phyloP scores from a whole-genome alignment of 2,113 vertebrate genomes.

The Tachysurus fulvidraco region DNA sequence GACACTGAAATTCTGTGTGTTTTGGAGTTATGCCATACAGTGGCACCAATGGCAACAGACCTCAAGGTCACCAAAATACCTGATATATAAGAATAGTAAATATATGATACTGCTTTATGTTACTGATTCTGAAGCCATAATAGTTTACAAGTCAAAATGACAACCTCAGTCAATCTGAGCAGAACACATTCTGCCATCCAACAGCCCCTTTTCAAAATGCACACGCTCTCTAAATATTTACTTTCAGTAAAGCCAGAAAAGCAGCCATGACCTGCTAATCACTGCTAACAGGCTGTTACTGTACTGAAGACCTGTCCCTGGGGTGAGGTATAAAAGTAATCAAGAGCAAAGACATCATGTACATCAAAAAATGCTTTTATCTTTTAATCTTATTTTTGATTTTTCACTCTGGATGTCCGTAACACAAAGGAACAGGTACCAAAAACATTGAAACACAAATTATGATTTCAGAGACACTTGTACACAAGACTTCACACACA shows the following conservation, averaged over 20 bases:
- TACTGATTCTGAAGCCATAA: not conserved
- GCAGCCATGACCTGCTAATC: not conserved
- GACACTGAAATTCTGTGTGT: not conserved
- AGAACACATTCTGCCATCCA: not conserved
- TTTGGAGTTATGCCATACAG: not conserved
- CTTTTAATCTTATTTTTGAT: no score
- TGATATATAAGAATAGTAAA: not conserved
- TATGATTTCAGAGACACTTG: not conserved
- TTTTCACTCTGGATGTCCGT: not conserved
- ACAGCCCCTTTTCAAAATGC: not conserved
- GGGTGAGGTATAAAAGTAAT: not conserved
- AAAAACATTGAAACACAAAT: not conserved
- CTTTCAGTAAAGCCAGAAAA: not conserved
- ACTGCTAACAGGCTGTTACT: not conserved
- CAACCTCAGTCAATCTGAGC: not conserved
- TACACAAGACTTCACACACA: not conserved
- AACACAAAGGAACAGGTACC: not conserved
- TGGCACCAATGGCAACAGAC: not conserved
- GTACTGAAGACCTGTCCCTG: not conserved
- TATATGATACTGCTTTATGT: not conserved
- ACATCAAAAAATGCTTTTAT: not conserved
- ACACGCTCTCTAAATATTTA: not conserved
- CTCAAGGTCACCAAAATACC: not conserved
- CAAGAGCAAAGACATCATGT: not conserved
- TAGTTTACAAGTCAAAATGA: not conserved